Evolutionary conservation across 2,113 vertebrate genomes (phyloP), one percentile per base, ranked within the genome.

Genomic region (Hippocampus zosterae): DNA sequence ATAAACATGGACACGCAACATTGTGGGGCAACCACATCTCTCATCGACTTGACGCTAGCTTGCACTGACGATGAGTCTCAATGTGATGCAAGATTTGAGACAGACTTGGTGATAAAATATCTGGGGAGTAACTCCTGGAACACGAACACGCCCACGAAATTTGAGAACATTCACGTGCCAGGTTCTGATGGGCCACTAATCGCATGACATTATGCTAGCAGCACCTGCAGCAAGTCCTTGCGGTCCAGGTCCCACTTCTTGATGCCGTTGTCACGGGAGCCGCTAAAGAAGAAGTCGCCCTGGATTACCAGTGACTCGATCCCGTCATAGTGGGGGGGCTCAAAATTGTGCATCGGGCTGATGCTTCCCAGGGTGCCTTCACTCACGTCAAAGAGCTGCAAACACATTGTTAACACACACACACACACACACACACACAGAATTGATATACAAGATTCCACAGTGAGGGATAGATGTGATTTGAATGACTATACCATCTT

Each of bases 181-280:
- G 42, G 18, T 5, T 50, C 48, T 15, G 6, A 6, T 55, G 52
- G 19, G 3, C 8, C 52, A 53, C 9, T 55, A 23, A 55, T 55
- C 52, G 21, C 21, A n/a, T 18, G 27, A 4, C 18, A 12, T 48
- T 19, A 48, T n/a, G 11, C 2, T 5, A 23, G 12, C 19, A 37
- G 66, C 76, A 88, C 97, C 96, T 98, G 97, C 82, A 96, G 91
- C 73, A 98, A 93, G 75, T 98, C 95, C 90, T 96, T 98, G 67
- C 95, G 95, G 77, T 93, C 81, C 79, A 99, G 89, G 87, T 99
- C 95, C 97, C 97, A 99, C 84, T 97, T 98, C 89, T 99, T 99
- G 88, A 99, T 96, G 73, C 97, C 97, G 48, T 98, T 99, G 84
- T 99, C 97, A 79, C 97, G 91, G 46, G 97, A 99, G 71, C 97